Evolutionary conservation across 1,140 invertebrate genomes (phyloP).

Genomic region (Ditylenchus dipsaci): DNA sequence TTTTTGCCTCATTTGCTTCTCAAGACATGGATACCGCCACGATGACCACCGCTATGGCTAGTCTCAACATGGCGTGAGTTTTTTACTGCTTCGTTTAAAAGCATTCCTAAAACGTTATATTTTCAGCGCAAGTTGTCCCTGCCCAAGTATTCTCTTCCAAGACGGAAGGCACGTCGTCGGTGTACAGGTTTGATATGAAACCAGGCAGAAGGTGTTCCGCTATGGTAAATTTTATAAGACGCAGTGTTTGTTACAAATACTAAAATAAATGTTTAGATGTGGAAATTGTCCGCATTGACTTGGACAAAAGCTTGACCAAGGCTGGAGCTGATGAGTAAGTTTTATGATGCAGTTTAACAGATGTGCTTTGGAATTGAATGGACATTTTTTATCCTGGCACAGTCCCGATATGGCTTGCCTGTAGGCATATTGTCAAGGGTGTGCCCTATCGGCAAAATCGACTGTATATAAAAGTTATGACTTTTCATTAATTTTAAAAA

Average conservation of each 20-base stretch:
- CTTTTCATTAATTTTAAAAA: no score
- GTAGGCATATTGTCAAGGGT: no score
- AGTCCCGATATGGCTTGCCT: no score
- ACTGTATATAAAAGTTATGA: no score
- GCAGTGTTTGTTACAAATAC: no score
- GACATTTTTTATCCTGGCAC: no score
- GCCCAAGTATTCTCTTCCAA: not conserved
- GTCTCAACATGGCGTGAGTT: not conserved
- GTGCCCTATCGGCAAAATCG: no score
- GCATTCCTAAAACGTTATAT: no score
- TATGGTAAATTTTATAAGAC: not conserved
- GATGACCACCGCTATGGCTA: not conserved
- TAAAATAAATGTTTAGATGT: not conserved
- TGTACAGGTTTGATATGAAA: not conserved
- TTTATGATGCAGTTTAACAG: not conserved
- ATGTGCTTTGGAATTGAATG: no score
- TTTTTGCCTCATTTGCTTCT: not conserved
- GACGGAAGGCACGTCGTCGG: not conserved
- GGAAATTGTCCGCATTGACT: not conserved
- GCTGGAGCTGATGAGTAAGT: conserved; percentile 2
- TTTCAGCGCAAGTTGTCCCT: not conserved
- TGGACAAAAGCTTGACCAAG: not conserved
- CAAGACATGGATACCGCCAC: not conserved
- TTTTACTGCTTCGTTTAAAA: no score
- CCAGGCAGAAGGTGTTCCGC: not conserved